Conservation (phyloP, 2,113 vertebrate genomes). For the Microtus richardsoni region DNA sequence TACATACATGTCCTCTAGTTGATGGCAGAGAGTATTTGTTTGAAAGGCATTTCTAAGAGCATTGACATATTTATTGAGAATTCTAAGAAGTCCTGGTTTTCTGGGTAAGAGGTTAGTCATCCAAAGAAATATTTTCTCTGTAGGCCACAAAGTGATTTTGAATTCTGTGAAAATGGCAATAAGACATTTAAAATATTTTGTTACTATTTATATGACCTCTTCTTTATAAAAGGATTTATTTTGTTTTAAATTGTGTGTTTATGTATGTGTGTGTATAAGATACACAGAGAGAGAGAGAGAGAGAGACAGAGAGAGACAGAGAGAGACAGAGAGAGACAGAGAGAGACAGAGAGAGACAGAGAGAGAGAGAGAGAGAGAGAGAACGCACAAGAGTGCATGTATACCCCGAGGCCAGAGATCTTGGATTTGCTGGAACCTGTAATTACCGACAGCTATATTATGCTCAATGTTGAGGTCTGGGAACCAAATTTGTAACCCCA, state of each 20-base stretch:
- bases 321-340: no score
- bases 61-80: constrained; percentile 47
- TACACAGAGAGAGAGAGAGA: no score
- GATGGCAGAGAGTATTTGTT: not conserved
- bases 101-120: constrained; percentile 50
- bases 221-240: not conserved
- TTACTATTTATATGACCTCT: not conserved
- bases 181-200: constrained; percentile 16
- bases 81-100: constrained; percentile 53
- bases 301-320: no score
- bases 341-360: no score
- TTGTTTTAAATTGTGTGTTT: not conserved
- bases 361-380: no score
- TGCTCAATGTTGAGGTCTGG: not conserved
- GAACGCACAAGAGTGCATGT: not conserved
- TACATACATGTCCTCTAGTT: constrained; percentile 2
- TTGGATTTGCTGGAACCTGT: not conserved
- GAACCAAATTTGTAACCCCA: not conserved
- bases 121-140: not conserved
- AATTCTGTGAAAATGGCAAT: constrained; percentile 21
- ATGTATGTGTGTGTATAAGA: no score
- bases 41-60: constrained; percentile 41
- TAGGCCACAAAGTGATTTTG: not conserved
- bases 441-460: not conserved
- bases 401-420: not conserved